Conservation (phyloP, 2,888 invertebrate genomes). For the Drosophila cyrtoloma region DNA sequence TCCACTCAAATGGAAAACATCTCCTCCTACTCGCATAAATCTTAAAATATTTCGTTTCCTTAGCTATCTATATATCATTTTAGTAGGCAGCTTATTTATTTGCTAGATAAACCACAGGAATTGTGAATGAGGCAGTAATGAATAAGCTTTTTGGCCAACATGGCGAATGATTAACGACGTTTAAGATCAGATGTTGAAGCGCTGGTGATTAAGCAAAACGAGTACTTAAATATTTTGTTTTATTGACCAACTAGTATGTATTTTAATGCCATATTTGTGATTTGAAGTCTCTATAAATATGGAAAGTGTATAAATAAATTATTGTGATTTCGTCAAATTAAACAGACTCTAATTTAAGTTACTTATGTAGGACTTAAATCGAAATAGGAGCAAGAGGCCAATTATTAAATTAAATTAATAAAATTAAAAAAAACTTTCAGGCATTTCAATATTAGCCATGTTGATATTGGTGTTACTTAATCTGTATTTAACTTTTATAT, state of each 20-base stretch:
- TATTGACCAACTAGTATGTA: background rate
- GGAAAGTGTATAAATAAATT: background rate
- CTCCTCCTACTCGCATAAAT: background rate
- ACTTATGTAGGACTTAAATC: background rate
- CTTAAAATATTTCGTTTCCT: conserved; percentile 1
- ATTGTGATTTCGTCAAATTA: background rate
- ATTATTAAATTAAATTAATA: background rate
- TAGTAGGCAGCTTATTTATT: conserved; percentile 25
- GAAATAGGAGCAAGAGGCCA: background rate
- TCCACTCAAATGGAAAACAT: background rate
- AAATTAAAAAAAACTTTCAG: background rate
- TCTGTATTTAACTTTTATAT: background rate
- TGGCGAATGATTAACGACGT: conserved; percentile 32
- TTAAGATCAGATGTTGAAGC: conserved; percentile 3
- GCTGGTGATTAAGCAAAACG: background rate
- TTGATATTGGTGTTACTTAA: conserved; percentile 11
- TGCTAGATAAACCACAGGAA: conserved; percentile 11
- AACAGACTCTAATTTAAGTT: background rate
- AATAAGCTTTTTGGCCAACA: conserved; percentile 18
- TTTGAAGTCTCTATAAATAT: background rate
- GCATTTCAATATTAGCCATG: background rate
- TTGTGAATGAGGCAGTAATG: conserved; percentile 14
- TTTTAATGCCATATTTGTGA: background rate
- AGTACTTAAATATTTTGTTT: background rate
- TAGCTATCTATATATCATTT: conserved; percentile 10